Conservation (phyloP, 2,797 vertebrate species). For the Pygocentrus nattereri region DNA sequence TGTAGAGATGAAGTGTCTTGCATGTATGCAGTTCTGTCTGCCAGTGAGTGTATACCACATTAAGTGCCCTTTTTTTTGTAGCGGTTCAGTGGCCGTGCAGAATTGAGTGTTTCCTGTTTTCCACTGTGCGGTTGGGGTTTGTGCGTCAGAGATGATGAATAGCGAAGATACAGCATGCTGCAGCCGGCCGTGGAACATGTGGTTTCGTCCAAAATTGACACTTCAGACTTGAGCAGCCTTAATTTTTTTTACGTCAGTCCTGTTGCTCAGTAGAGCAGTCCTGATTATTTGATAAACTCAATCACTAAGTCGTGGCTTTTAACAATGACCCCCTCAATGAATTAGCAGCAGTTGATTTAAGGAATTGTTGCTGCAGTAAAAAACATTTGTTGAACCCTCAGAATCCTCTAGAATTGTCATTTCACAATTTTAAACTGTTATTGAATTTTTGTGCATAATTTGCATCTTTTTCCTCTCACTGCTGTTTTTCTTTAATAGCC, state of each 20-base stretch:
- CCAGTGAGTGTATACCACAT: not conserved
- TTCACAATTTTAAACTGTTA: too few species aligned
- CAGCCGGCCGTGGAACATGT: not conserved
- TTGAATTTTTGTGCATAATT: too few species aligned
- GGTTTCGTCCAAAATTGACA: not conserved
- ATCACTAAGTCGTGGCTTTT: too few species aligned
- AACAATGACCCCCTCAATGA: not conserved
- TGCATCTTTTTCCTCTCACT: too few species aligned
- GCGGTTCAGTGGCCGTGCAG: conserved; percentile 16
- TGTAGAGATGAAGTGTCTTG: not conserved
- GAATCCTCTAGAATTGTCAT: too few species aligned
- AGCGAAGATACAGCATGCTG: not conserved
- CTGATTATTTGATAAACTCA: not conserved
- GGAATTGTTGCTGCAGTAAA: too few species aligned
- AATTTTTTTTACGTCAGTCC: not conserved
- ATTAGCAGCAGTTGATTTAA: not conserved
- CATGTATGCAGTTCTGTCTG: not conserved
- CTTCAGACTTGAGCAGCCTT: not conserved
- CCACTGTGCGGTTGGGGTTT: conserved; percentile 35
- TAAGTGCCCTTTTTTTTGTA: conserved; percentile 19
- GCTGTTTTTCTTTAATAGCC: too few species aligned
- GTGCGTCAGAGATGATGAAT: conserved; percentile 37
- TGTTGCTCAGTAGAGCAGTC: not conserved
- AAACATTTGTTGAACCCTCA: too few species aligned
- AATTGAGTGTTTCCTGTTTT: conserved; percentile 61